Conservation (phyloP, 2,113 vertebrate species). For the Phylloscopus trochilus region DNA sequence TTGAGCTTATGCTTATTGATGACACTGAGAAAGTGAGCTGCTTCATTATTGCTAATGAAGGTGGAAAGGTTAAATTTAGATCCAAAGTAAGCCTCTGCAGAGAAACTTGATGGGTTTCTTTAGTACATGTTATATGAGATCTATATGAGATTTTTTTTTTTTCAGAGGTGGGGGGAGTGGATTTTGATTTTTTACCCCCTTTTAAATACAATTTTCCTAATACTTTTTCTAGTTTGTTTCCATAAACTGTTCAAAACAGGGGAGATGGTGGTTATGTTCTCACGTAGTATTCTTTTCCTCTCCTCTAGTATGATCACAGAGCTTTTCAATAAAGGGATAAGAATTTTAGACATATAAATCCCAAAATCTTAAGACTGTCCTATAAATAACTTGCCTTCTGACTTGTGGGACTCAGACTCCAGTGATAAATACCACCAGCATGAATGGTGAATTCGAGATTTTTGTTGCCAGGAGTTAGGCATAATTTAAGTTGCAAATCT, state of each 20-base stretch:
- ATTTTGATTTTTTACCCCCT: background rate
- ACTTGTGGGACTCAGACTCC: background rate
- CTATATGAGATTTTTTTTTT: background rate
- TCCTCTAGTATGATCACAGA: background rate
- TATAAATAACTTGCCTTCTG: background rate
- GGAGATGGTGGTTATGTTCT: background rate
- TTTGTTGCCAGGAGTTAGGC: background rate
- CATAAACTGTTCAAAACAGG: background rate
- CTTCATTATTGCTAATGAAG: conserved; percentile 33
- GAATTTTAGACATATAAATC: background rate
- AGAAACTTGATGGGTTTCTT: background rate
- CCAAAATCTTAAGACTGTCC: background rate
- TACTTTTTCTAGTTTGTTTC: background rate
- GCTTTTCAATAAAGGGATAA: background rate
- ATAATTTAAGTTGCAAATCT: background rate
- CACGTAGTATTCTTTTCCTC: background rate
- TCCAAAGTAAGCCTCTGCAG: background rate
- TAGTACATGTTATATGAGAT: background rate
- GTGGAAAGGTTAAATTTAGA: background rate
- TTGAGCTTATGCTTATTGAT: background rate
- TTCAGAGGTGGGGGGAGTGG: accelerated
- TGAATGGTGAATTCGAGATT: background rate
- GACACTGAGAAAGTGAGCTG: background rate
- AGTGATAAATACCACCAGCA: background rate
- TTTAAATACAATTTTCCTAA: background rate